These are phyloP conservation scores for Antechinus flavipes DNA, from an alignment of 2,113 vertebrate species.

Conservation along the genomic window DNA sequence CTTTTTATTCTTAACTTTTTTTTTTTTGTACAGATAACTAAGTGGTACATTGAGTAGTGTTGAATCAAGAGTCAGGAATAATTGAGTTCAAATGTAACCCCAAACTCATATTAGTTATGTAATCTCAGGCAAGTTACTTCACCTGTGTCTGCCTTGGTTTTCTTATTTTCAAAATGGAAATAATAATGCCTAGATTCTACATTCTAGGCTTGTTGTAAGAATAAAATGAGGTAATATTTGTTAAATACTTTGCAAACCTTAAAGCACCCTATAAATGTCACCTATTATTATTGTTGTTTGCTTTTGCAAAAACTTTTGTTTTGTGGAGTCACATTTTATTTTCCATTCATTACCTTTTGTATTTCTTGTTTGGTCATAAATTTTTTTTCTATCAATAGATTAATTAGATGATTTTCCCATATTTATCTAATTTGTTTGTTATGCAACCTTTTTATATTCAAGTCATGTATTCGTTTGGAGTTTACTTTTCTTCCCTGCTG, in stretches of 20 bases:
- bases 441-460: background rate
- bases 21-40: background rate
- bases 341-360: background rate
- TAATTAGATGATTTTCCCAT: background rate
- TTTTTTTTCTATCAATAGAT: background rate
- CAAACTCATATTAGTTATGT: background rate
- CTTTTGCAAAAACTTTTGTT: background rate
- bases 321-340: background rate
- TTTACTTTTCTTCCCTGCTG: background rate
- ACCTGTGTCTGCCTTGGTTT: background rate
- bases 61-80: background rate
- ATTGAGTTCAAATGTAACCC: background rate
- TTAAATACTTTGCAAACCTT: background rate
- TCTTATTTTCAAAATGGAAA: background rate
- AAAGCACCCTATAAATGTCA: background rate
- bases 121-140: background rate
- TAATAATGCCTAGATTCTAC: background rate
- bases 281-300: background rate
- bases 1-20: background rate
- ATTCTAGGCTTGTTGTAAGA: background rate
- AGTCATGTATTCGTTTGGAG: background rate
- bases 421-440: background rate
- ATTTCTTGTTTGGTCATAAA: background rate
- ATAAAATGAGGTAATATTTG: background rate
- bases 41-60: background rate